These are phyloP conservation scores for Synchiropus splendidus DNA, from an alignment of 2,113 vertebrate genomes.

Conservation along the genomic window DNA sequence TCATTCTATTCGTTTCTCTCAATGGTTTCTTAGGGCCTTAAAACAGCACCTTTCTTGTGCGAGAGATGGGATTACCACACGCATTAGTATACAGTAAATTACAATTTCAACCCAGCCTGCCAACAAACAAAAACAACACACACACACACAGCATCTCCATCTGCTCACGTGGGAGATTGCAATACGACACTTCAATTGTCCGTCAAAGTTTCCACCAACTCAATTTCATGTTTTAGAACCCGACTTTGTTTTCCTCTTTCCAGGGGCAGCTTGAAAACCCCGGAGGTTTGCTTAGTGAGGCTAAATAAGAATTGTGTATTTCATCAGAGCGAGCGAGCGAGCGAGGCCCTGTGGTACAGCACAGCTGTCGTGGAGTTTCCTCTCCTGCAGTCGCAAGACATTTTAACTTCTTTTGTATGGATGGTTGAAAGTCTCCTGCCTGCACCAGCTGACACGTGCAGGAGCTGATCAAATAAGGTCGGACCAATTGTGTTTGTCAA, in stretches of 20 bases:
- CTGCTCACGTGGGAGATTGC: constrained; percentile 21
- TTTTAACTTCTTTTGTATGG: constrained; percentile 74
- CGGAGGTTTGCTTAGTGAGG: constrained; percentile 59
- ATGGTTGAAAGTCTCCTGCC: constrained; percentile 85
- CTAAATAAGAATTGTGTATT: constrained; percentile 83
- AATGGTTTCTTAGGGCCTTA: too few species aligned
- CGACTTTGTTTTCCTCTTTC: constrained; percentile 47
- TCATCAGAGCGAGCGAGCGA: constrained; percentile 77
- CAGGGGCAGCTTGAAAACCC: constrained; percentile 51
- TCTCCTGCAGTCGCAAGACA: constrained; percentile 62
- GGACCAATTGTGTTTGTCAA: constrained; percentile 93
- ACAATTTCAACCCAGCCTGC: too few species aligned
- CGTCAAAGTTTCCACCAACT: constrained; percentile 42
- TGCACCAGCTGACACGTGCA: constrained; percentile 77
- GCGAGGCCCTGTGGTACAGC: constrained; percentile 65
- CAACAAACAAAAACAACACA: too few species aligned
- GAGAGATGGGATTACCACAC: too few species aligned
- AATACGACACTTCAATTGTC: constrained; percentile 26
- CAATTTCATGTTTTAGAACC: constrained; percentile 34
- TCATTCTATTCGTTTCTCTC: too few species aligned
- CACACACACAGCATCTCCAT: constrained; percentile 30
- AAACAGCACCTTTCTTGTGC: too few species aligned
- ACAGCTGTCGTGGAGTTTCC: constrained; percentile 90
- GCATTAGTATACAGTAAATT: too few species aligned
- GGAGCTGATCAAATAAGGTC: constrained; percentile 87